Evolutionary conservation across 1,140 invertebrate species (phyloP).

Genomic region (Chionoecetes opilio): DNA sequence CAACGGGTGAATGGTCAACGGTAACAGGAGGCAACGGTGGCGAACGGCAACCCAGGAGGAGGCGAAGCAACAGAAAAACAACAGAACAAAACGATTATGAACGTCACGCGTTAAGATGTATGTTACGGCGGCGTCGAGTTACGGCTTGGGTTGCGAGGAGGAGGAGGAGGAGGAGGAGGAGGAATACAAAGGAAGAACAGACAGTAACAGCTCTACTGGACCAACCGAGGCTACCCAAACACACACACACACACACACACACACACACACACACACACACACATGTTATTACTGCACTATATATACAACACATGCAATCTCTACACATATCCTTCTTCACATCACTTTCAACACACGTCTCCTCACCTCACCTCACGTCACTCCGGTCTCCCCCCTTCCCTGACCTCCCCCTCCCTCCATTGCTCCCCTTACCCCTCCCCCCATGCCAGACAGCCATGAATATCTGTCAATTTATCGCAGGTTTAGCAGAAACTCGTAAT

Average conservation of each 20-base stretch:
- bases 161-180: constrained; percentile 3
- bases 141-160: neutral
- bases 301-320: too few relatives aligned
- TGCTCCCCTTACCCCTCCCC: neutral
- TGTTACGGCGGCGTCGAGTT: neutral
- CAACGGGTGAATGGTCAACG: neutral
- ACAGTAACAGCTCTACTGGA: too few relatives aligned
- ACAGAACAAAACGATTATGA: neutral
- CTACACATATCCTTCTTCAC: too few relatives aligned
- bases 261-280: too few relatives aligned
- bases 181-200: neutral
- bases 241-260: too few relatives aligned
- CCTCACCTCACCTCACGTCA: neutral
- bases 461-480: constrained; percentile 2
- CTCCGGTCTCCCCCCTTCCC: neutral
- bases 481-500: constrained; percentile 11
- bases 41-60: neutral
- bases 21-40: neutral
- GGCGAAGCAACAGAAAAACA: neutral
- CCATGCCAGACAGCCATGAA: neutral
- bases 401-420: neutral
- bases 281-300: too few relatives aligned
- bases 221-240: too few relatives aligned
- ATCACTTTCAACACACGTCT: too few relatives aligned
- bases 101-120: neutral